Evolutionary conservation across 2,797 vertebrate species (phyloP), one percentile per base, ranked within the genome.

Genomic region (Carapus acus): DNA sequence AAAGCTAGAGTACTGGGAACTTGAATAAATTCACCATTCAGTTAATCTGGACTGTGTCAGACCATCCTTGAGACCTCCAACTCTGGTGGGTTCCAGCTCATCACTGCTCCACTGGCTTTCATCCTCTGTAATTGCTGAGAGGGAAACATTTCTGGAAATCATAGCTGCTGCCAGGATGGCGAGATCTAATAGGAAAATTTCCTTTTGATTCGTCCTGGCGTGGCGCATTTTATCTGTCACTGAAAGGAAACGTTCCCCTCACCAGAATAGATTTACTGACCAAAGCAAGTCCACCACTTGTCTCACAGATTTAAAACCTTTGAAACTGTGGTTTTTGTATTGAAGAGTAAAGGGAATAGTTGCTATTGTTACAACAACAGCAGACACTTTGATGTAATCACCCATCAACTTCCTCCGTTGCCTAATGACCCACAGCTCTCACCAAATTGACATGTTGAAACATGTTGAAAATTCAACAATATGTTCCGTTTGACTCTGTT

Each of bases 391-490:
- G 11, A 15, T 24, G n/a, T 19, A 22, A 49, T 43, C 17, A 36
- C 29, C 49, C 4, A 27, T 29, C 21, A 16, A 16, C 43, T 27
- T 43, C 38, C 29, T 39, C 38, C 21, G 21, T 21, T 27, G 13
- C 14, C 8, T 7, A 13, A 16, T 27, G 13, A 54, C 49, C 46
- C 41, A 27, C 19, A n/a, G 23, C 31, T 48, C 33, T 42, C 38
- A 20, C 69, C 31, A 58, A 42, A 36, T 59, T 44, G 61, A 51
- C 23, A 40, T 29, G 49, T 58, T 19, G 34, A 29, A 59, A 7
- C n/a, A n/a, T n/a, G n/a, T n/a, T n/a, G n/a, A n/a, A n/a, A 36
- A 19, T 58, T 13, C 13, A 54, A 44, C 49, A 66, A 58, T 56
- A n/a, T n/a, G n/a, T n/a, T n/a, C n/a, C n/a, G n/a, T n/a, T n/a